Conservation (phyloP, 2,888 invertebrate species). For the Sinopyrophorus schimmeli region DNA sequence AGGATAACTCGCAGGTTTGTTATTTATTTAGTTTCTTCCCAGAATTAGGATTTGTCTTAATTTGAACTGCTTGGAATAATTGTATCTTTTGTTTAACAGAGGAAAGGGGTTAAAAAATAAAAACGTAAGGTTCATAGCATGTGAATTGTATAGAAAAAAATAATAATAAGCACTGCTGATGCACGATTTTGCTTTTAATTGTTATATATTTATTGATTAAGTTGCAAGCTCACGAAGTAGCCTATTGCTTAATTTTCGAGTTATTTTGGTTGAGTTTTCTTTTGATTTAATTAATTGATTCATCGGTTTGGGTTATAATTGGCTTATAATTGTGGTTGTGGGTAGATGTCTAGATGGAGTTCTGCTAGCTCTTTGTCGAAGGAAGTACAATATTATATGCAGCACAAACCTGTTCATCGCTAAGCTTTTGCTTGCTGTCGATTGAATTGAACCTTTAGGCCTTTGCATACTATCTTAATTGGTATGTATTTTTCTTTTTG, state of each 20-base stretch:
- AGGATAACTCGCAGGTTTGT: conserved; percentile 46
- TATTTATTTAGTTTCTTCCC: background rate
- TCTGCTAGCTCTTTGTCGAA: conserved; percentile 65
- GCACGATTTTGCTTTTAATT: background rate
- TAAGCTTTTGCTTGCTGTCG: conserved; percentile 36
- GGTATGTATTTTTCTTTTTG: conserved; percentile 26
- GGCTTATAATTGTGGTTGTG: conserved; percentile 57
- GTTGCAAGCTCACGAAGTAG: too few relatives aligned
- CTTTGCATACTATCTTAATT: conserved; percentile 27
- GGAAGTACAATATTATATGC: conserved; percentile 65
- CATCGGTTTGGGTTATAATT: conserved; percentile 44
- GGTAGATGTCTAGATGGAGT: conserved; percentile 67
- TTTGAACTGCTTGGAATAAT: background rate
- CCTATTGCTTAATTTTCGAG: too few relatives aligned
- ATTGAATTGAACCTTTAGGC: conserved; percentile 15
- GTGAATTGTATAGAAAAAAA: too few relatives aligned
- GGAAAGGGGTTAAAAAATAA: conserved; percentile 44
- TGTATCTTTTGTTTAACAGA: conserved; percentile 32
- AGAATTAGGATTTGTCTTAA: background rate
- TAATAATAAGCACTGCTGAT: background rate
- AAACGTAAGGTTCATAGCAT: conserved; percentile 35
- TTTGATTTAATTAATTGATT: conserved; percentile 29
- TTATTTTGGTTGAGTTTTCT: conserved; percentile 16
- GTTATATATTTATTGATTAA: background rate
- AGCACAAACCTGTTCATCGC: conserved; percentile 54